phyloP scores from a whole-genome alignment of 2,113 vertebrate genomes.

The Odocoileus virginianus region DNA sequence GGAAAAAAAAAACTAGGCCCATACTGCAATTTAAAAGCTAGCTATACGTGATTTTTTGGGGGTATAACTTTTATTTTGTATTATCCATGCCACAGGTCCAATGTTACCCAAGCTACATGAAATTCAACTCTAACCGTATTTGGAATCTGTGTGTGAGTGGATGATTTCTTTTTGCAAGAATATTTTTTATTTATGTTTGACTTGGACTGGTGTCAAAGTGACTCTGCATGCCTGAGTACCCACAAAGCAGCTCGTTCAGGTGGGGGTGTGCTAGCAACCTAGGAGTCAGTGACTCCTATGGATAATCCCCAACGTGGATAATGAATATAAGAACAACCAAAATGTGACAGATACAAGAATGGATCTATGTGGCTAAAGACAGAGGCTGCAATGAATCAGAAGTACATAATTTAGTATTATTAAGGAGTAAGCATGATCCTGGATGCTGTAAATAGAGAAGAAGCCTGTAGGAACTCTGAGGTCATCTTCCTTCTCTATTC shows the following conservation, averaged over 20 bases:
- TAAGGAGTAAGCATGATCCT: slow-evolving; percentile 17
- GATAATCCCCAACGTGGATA: background rate
- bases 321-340: background rate
- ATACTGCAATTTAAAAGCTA: background rate
- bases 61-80: slow-evolving; percentile 1
- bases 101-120: background rate
- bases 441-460: slow-evolving; percentile 52
- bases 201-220: background rate
- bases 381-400: background rate
- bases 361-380: background rate
- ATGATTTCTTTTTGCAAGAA: slow-evolving; percentile 36
- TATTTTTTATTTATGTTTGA: slow-evolving; percentile 19
- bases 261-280: background rate
- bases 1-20: background rate
- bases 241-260: background rate
- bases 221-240: background rate
- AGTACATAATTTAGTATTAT: slow-evolving; percentile 22
- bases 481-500: slow-evolving; percentile 54
- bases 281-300: background rate
- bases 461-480: slow-evolving; percentile 48
- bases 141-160: slow-evolving; percentile 12
- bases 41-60: background rate
- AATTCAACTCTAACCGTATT: background rate
- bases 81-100: background rate
- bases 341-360: slow-evolving; percentile 33